Base-by-base conservation (phyloP, 2,888 invertebrate species). In the Andrena haemorrhoa region DNA sequence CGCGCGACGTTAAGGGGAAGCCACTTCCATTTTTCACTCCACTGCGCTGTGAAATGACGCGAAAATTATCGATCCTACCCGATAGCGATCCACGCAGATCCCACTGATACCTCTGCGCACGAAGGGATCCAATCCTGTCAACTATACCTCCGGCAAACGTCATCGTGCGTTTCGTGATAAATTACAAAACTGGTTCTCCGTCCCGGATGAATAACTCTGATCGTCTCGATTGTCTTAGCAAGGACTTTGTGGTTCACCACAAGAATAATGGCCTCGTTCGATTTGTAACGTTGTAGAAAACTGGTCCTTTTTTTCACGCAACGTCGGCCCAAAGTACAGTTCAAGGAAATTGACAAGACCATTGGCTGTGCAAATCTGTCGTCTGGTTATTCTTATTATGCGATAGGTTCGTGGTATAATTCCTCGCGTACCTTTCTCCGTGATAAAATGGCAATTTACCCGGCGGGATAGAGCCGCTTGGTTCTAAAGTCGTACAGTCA, bases 1-100 rank as follows among this genome's bases (percentile, higher is more conserved):
- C 56, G 29, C 66, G 10, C 51, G 33, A 33, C 4, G 60, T 16
- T 20, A 7, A 69, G 70, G 66, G 53, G 41, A 74, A 49, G 61
- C 60, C 60, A 66, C 81, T 86, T 74, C 87, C 82, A 89, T 90
- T 90, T 88, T 80, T 86, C 89, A 85, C 82, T 80, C 75, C 82
- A 79, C 60, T 84, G 87, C 56, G 12, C 68, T 65, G 86, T 76
- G 80, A 89, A 90, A 88, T 86, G 89, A 86, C 81, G 83, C 84
- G 84, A 86, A 86, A 90, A 82, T 85, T 83, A n/a, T 79, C 69
- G 49, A 88, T 84, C 84, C 83, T 69, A 70, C 77, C 41, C 68
- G 83, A 78, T 82, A 81, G 63, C 72, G 82, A 73, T 47, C 71
- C 69, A 31, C 51, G 51, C 33, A 33, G 69, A 71, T 58, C 47